A percentile compares a stretch with the other conserved stretches of the same genome.
Conservation (phyloP, 2,113 vertebrate genomes). For the Petrocephalus microphthalmus region DNA sequence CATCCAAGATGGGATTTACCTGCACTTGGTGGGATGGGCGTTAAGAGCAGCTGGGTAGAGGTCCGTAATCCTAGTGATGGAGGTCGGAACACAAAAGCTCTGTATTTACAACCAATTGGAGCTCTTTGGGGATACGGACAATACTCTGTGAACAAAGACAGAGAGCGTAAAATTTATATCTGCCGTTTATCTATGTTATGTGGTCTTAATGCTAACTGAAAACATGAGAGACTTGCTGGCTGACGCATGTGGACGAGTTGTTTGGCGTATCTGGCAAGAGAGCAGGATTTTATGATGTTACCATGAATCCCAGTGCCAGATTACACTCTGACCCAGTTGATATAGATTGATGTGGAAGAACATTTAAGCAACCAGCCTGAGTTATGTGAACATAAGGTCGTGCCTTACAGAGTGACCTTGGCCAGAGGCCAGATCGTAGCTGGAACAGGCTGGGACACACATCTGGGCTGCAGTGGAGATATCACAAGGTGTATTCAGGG, state of each 20-base stretch:
- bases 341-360: slow-evolving; percentile 44
- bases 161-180: slow-evolving; percentile 20
- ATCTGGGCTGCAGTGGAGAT: not conserved
- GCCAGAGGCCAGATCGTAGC: not conserved
- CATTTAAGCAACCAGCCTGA: slow-evolving; percentile 29
- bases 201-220: not conserved
- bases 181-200: not conserved
- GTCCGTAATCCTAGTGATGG: slow-evolving; percentile 29
- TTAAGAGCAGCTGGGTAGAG: slow-evolving; percentile 36
- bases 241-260: not conserved
- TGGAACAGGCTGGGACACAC: not conserved
- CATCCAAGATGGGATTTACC: slow-evolving; percentile 50
- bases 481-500: not conserved
- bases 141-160: not conserved
- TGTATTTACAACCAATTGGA: slow-evolving; percentile 44
- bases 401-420: not conserved
- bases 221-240: not conserved
- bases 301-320: slow-evolving; percentile 46
- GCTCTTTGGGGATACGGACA: slow-evolving; percentile 12
- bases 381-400: slow-evolving; percentile 37
- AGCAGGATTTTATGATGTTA: slow-evolving; percentile 10
- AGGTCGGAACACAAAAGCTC: not conserved
- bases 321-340: slow-evolving; percentile 44
- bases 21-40: slow-evolving; percentile 55
- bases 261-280: slow-evolving; percentile 26